These are phyloP conservation scores for Melanerpes formicivorus DNA, from an alignment of 2,113 vertebrate species.

Conservation along the genomic window DNA sequence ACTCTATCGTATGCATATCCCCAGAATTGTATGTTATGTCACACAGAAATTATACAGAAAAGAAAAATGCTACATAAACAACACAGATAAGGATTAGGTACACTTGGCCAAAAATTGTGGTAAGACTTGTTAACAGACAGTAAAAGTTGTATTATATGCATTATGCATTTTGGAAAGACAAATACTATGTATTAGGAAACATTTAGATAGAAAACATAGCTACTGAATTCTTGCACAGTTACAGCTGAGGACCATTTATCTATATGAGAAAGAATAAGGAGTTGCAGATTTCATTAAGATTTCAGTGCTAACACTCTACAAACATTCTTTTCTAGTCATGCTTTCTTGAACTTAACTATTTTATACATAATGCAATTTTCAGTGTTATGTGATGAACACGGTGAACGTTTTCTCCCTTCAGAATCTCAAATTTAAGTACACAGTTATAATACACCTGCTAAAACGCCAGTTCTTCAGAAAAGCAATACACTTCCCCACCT, in stretches of 20 bases:
- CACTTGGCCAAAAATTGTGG: background rate
- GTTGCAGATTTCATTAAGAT: background rate
- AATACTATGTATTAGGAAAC: background rate
- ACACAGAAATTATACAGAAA: background rate
- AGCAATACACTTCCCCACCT: conserved; percentile 33
- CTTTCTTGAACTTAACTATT: background rate
- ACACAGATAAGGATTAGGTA: background rate
- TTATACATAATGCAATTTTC: background rate
- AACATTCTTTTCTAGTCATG: background rate
- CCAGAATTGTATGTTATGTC: background rate
- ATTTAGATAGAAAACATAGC: background rate
- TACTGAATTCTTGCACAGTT: background rate
- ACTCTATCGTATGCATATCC: background rate
- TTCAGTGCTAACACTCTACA: background rate
- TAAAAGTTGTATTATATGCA: background rate
- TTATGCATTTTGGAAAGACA: background rate
- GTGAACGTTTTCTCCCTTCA: background rate
- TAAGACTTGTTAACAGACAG: background rate
- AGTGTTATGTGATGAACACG: background rate
- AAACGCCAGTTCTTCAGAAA: conserved; percentile 29
- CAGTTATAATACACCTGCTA: background rate
- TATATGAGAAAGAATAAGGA: background rate
- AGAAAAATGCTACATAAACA: background rate
- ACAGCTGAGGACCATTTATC: background rate
- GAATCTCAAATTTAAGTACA: background rate